phyloP scores from a whole-genome alignment of 1,140 invertebrate genomes.

The Bicyclus anynana region DNA sequence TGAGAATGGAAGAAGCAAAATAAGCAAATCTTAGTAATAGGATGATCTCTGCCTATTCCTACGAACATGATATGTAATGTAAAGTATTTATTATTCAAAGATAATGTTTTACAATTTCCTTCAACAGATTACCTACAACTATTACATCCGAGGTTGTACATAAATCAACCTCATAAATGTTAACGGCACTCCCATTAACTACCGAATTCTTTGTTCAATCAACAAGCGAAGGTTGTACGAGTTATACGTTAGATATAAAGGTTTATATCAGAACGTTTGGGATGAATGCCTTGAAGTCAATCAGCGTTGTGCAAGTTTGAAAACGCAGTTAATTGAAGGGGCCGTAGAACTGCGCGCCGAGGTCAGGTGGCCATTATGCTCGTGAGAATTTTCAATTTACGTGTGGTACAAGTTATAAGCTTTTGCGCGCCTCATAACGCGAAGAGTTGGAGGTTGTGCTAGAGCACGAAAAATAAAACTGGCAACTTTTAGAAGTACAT shows the following conservation, averaged over 20 bases:
- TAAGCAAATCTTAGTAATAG: too few species aligned
- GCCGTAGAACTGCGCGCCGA: conserved; percentile 27
- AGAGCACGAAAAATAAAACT: too few species aligned
- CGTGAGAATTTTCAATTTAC: conserved; percentile 29
- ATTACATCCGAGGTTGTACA: too few species aligned
- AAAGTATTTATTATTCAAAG: too few species aligned
- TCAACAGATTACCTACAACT: too few species aligned
- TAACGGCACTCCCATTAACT: not conserved
- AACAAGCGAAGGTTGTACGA: conserved; percentile 5
- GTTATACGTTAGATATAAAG: not conserved
- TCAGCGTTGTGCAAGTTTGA: conserved; percentile 29
- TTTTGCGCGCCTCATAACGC: too few species aligned
- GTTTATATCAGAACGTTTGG: not conserved
- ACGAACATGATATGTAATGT: too few species aligned
- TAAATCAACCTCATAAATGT: not conserved
- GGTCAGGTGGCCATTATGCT: conserved; percentile 28
- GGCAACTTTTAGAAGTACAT: too few species aligned
- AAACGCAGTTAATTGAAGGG: conserved; percentile 34
- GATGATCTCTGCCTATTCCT: too few species aligned
- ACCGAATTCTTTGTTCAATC: conserved; percentile 11
- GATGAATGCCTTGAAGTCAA: conserved; percentile 27
- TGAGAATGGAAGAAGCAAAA: too few species aligned
- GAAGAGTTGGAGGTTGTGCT: too few species aligned
- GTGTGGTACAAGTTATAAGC: conserved; percentile 11
- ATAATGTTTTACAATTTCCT: too few species aligned